phyloP scores from a whole-genome alignment of 2,797 vertebrate genomes.

The Halcyon smyrnensis region DNA sequence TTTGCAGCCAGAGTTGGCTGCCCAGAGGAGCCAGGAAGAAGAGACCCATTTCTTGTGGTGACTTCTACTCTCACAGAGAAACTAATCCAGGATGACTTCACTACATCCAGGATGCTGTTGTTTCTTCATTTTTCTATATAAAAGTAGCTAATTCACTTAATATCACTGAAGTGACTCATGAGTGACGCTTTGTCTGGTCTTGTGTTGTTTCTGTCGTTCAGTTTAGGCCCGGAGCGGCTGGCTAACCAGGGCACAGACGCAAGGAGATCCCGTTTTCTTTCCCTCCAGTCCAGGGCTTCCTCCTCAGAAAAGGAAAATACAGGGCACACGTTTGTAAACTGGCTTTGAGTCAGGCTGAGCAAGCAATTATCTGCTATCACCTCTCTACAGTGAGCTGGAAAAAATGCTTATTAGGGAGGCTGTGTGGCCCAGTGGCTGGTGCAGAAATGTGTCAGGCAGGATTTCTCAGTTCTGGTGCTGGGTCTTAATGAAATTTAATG shows the following conservation, averaged over 20 bases:
- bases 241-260: neutral
- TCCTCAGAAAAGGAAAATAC: neutral
- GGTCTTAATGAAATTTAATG: neutral
- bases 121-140: neutral
- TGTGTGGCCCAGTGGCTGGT: neutral
- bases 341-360: neutral
- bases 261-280: neutral
- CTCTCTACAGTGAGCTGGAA: neutral
- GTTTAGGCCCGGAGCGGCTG: neutral
- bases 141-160: neutral
- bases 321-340: accelerated
- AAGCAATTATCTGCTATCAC: neutral
- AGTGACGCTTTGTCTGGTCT: neutral
- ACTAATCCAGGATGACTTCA: neutral
- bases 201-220: neutral
- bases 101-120: neutral
- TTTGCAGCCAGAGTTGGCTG: neutral
- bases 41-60: neutral
- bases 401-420: neutral
- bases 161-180: neutral
- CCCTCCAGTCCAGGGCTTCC: neutral
- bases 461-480: neutral
- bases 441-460: neutral
- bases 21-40: neutral
- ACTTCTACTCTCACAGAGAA: neutral